Base-by-base conservation (phyloP, 2,797 vertebrate genomes). In the Pipistrellus pygmaeus region DNA sequence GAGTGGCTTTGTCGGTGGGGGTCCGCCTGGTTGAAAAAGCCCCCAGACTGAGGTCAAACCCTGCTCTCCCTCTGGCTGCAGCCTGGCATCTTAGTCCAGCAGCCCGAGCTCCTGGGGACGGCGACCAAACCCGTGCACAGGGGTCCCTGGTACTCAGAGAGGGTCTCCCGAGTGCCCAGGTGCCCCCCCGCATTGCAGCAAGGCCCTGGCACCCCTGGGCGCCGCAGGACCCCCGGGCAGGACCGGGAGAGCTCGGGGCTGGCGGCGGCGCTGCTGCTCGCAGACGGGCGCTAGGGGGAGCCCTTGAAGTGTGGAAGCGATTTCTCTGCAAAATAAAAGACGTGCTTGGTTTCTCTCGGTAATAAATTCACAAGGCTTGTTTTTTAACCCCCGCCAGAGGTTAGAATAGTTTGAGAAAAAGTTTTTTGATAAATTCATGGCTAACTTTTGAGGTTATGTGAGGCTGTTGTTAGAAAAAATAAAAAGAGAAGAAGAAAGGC, bases 391-490 rank as follows among this genome's bases (percentile, higher is more conserved):
- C 94, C 95, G 95, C 89, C 91, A 94, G 96, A 96, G 97, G 96
- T 95, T 96, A 95, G 86, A 95, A 90, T 71, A 93, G 94, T 97
- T 97, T 97, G 93, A 97, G 94, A 90, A 95, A 94, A 92, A 95
- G 95, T 94, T 97, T 97, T 96, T 97, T 95, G 94, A 96, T 96
- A 93, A 95, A 96, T 95, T 97, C 96, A 95, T 90, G 89, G 95
- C 8, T 92, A 96, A 97, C 96, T 97, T 96, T 94, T 81, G 96
- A 97, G 97, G 96, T 97, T 96, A 97, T 97, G 71, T 94, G 94
- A 97, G 97, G 96, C 80, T 94, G 92, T 93, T 91, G 77, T 90
- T 69, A 78, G 51, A 78, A 78, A 82, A 86, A 68, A 90, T 68
- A 68, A 73, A 73, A 41, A 44, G 18, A 32, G 8, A 21, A 32